phyloP scores from a whole-genome alignment of 2,113 vertebrate genomes.

The Planiliza haematocheilus region DNA sequence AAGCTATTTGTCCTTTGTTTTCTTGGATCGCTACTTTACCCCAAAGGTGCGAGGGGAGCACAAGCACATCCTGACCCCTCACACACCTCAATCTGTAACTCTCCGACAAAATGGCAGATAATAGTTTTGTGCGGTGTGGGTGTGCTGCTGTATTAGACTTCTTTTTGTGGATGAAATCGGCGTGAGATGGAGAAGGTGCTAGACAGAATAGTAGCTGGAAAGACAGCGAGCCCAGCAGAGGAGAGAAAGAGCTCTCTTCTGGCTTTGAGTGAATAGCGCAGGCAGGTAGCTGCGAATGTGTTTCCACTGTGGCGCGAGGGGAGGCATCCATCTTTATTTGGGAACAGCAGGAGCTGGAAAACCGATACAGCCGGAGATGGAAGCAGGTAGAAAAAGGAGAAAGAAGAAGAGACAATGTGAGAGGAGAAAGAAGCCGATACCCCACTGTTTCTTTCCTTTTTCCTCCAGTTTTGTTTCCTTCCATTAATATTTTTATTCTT shows the following conservation, averaged over 20 bases:
- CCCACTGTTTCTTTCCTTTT: constrained; percentile 6
- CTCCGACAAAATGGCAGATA: constrained; percentile 53
- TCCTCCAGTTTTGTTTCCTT: constrained; percentile 1
- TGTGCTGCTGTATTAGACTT: constrained; percentile 24
- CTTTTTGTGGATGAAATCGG: constrained; percentile 36
- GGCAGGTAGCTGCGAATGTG: constrained; percentile 53
- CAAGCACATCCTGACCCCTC: constrained; percentile 53
- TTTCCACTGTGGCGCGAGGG: constrained; percentile 32
- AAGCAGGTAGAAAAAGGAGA: constrained; percentile 3
- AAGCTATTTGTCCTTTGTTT: constrained; percentile 62
- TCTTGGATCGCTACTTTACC: constrained; percentile 44
- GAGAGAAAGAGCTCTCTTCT: not conserved
- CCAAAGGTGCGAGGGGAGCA: constrained; percentile 44
- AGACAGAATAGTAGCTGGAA: constrained; percentile 3
- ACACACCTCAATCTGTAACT: constrained; percentile 69
- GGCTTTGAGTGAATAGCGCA: constrained; percentile 28
- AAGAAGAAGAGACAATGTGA: not conserved
- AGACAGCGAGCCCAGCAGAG: not conserved
- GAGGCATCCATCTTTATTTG: constrained; percentile 61
- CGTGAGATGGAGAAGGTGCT: constrained; percentile 25
- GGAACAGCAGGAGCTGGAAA: constrained; percentile 53
- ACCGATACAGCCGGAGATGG: constrained; percentile 14
- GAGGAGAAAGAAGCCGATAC: not conserved
- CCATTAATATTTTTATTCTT: constrained; percentile 18
- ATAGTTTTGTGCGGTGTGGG: constrained; percentile 17